These are phyloP conservation scores for Myrmecophaga tridactyla DNA, from an alignment of 2,113 vertebrate genomes.

Conservation along the genomic window DNA sequence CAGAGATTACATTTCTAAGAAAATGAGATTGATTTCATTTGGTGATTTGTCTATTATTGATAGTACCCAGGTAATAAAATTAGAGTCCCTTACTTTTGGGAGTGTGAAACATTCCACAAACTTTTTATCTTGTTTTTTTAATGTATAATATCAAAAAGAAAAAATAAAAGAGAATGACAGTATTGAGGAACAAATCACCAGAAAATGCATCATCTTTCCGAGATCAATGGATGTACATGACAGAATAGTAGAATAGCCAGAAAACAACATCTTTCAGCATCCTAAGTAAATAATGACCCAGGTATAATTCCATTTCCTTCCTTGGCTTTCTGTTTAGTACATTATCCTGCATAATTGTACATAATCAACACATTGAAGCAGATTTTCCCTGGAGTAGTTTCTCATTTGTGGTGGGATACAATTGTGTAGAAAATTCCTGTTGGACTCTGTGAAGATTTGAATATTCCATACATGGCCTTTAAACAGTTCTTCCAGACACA, in stretches of 20 bases:
- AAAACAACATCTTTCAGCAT: neutral
- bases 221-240: neutral
- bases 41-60: constrained; percentile 11
- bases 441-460: constrained; percentile 87
- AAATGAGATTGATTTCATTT: constrained; percentile 41
- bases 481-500: constrained; percentile 81
- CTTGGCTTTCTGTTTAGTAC: constrained; percentile 69
- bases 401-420: constrained; percentile 91
- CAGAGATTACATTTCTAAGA: constrained; percentile 22
- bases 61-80: constrained; percentile 37
- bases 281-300: neutral
- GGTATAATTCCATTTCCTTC: constrained; percentile 58
- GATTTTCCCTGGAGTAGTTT: constrained; percentile 93
- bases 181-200: constrained; percentile 24
- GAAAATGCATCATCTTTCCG: neutral
- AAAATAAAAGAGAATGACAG: neutral
- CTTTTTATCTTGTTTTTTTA: neutral
- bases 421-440: constrained; percentile 86
- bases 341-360: constrained; percentile 85
- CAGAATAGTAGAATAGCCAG: neutral
- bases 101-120: neutral
- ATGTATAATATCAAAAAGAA: neutral
- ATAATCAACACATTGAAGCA: constrained; percentile 87
- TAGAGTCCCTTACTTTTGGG: constrained; percentile 5
- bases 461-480: constrained; percentile 86